These are phyloP conservation scores for Boulengeromyrus knoepffleri DNA, from an alignment of 2,113 vertebrate genomes.

Conservation along the genomic window DNA sequence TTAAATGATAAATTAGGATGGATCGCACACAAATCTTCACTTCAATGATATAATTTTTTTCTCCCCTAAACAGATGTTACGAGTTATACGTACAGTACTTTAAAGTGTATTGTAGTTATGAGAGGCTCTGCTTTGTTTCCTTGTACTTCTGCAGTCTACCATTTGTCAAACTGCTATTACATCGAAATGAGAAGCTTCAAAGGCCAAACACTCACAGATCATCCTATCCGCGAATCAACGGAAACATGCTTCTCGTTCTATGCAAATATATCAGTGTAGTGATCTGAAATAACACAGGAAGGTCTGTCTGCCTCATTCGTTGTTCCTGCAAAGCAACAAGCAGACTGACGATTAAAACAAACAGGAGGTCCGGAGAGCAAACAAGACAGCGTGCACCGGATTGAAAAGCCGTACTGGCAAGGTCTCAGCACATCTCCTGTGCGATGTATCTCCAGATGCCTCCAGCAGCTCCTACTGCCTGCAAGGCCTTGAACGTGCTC, in stretches of 20 bases:
- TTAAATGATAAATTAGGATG: background rate
- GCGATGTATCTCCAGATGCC: background rate
- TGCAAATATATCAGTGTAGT: background rate
- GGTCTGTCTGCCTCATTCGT: background rate
- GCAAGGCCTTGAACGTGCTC: background rate
- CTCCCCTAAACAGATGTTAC: background rate
- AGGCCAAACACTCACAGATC: background rate
- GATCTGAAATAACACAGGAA: background rate
- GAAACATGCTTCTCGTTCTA: background rate
- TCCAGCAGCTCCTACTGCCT: background rate
- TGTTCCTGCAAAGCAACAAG: background rate
- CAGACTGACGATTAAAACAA: background rate
- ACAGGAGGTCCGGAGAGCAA: background rate
- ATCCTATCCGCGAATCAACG: background rate
- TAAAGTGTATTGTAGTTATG: background rate
- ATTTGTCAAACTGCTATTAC: background rate
- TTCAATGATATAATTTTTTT: background rate
- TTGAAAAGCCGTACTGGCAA: background rate
- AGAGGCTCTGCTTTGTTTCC: background rate
- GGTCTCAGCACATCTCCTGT: background rate
- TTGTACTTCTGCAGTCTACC: background rate
- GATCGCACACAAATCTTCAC: background rate
- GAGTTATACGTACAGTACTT: background rate
- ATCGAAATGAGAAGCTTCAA: background rate
- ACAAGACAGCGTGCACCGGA: background rate